Conservation (phyloP, 2,113 vertebrate species). For the Neomonachus schauinslandi region DNA sequence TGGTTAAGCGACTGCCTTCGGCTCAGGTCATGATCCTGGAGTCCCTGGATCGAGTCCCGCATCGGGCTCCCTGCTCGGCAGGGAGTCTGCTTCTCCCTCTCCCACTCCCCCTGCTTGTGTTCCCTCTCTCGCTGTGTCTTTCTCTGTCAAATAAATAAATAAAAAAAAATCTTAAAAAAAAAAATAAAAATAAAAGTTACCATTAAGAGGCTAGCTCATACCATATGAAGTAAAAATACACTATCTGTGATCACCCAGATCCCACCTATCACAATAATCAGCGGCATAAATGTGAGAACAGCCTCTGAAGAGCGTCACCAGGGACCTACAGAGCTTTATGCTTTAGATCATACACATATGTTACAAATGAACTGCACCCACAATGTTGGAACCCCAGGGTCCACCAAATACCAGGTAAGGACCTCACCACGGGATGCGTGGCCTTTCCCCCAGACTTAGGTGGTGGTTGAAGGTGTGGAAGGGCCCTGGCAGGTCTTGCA, state of each 20-base stretch:
- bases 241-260: slow-evolving; percentile 64
- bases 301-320: not conserved
- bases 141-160: too few relatives aligned
- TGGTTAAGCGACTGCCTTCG: too few relatives aligned
- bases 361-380: not conserved
- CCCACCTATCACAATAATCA: slow-evolving; percentile 70
- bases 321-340: not conserved
- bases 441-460: not conserved
- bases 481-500: not conserved
- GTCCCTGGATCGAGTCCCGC: too few relatives aligned
- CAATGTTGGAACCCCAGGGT: not conserved
- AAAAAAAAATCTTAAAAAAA: too few relatives aligned
- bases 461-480: not conserved
- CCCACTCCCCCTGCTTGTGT: too few relatives aligned
- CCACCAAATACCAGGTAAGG: not conserved
- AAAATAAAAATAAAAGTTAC: too few relatives aligned
- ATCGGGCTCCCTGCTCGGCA: too few relatives aligned
- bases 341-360: slow-evolving; percentile 50
- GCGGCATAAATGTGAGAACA: slow-evolving; percentile 78
- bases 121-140: too few relatives aligned
- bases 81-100: too few relatives aligned
- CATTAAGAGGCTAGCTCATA: slow-evolving; percentile 68
- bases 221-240: slow-evolving; percentile 67
- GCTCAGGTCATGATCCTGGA: too few relatives aligned
- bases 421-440: not conserved